A percentile compares a stretch with the other conserved stretches of the same genome.
phyloP scores from a whole-genome alignment of 2,888 invertebrate genomes.

The Kuschelorhynchus macadamiae region DNA sequence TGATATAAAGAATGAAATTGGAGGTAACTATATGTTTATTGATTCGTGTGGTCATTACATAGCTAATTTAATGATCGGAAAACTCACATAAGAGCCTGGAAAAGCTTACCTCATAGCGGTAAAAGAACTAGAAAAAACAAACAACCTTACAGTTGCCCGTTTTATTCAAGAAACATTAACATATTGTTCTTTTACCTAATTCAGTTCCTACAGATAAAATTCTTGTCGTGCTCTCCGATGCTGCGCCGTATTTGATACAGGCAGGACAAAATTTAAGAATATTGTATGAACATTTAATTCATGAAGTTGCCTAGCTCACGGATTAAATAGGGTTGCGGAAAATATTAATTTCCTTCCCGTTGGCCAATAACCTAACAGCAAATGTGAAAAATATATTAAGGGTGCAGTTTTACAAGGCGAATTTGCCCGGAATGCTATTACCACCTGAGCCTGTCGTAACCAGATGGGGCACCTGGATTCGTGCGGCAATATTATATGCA shows the following conservation, averaged over 20 bases:
- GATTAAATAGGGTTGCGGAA: too few relatives aligned
- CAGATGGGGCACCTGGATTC: slow-evolving; percentile 10
- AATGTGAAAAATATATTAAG: slow-evolving; percentile 3
- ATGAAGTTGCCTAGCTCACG: background rate
- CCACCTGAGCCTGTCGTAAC: slow-evolving; percentile 4
- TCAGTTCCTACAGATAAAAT: slow-evolving; percentile 7
- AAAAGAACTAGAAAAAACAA: too few relatives aligned
- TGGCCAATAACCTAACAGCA: background rate
- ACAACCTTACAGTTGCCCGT: too few relatives aligned
- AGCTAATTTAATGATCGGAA: too few relatives aligned
- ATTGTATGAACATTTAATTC: background rate
- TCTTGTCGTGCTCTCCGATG: slow-evolving; percentile 1
- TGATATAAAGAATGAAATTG: too few relatives aligned
- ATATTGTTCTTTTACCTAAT: background rate
- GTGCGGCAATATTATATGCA: slow-evolving; percentile 5
- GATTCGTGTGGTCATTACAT: too few relatives aligned
- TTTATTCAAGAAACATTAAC: slow-evolving; percentile 14
- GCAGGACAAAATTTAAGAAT: slow-evolving; percentile 1
- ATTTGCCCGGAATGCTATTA: background rate
- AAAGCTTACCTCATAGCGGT: too few relatives aligned
- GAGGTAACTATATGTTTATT: too few relatives aligned
- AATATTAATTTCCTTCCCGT: background rate
- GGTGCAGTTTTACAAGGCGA: background rate
- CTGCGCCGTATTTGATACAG: too few relatives aligned
- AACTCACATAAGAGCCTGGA: too few relatives aligned